These are phyloP conservation scores for Chlorodrepanis virens DNA, from an alignment of 2,113 vertebrate species.

Conservation along the genomic window DNA sequence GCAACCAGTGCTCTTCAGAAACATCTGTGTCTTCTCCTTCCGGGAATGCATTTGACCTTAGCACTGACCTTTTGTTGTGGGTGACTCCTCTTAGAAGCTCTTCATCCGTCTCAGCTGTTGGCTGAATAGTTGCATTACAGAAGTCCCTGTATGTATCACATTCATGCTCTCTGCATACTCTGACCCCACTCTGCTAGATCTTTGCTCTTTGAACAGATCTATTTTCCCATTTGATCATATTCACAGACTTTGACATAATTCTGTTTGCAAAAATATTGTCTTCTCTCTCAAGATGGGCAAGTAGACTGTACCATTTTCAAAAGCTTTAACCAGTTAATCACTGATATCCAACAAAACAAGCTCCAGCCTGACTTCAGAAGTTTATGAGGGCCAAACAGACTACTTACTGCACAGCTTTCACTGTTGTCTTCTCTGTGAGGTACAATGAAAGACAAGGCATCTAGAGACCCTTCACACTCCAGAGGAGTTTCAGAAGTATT, in stretches of 20 bases:
- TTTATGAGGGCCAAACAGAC: neutral
- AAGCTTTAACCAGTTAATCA: neutral
- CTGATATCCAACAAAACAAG: neutral
- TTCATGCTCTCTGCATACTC: neutral
- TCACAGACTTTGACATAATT: neutral
- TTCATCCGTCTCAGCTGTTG: neutral
- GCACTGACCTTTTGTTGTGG: neutral
- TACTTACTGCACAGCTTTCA: conserved; percentile 90
- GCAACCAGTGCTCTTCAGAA: neutral
- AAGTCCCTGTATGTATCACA: neutral
- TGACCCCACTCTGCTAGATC: neutral
- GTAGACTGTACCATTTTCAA: neutral
- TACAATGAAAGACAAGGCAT: conserved; percentile 82
- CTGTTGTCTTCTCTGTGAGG: conserved; percentile 87
- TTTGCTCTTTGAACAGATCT: neutral
- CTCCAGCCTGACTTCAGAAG: neutral
- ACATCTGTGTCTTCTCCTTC: neutral
- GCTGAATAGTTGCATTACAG: neutral
- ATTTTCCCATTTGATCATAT: neutral
- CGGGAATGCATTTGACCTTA: neutral
- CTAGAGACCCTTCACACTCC: conserved; percentile 76
- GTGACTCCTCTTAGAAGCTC: neutral
- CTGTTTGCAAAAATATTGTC: neutral
- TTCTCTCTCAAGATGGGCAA: neutral
- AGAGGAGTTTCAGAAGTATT: conserved; percentile 69